Base-by-base conservation (phyloP, 2,888 invertebrate genomes). In the Clanis bilineata region DNA sequence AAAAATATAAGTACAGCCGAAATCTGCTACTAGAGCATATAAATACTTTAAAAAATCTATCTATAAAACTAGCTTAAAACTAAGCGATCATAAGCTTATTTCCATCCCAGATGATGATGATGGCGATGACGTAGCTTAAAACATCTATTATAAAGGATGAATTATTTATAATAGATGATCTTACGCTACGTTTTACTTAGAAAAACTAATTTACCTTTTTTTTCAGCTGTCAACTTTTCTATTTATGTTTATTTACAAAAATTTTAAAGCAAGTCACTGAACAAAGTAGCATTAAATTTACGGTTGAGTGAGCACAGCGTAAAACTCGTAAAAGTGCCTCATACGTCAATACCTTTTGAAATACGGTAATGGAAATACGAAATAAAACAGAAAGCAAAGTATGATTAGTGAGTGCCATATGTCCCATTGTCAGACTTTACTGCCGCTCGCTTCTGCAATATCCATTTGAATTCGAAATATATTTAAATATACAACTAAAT, bases 301-400 rank as follows among this genome's bases (percentile, higher is more conserved):
- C 77, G 80, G 74, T 76, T 73, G 76, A 81, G 77, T 80, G 80
- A 81, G 79, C 77, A 78, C 77, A 77, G 76, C 78, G 85, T 83
- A 80, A 85, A 86, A 88, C 86, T 88, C 90, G 82, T 91, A 91
- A 91, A 91, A 90, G 88, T 88, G 89, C 86, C 90, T 82, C 90
- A 86, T 90, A 87, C 87, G 90, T 91, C 91, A 91, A 91, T 92
- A 91, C 88, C 83, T 90, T 90, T 88, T 90, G 91, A 90, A 91
- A 90, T 91, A 91, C 86, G 88, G 85, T 91, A 92, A 92, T 91
- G 91, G 91, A 92, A 91, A 92, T 90, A 85, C 85, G 90, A 88
- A 90, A 90, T 92, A 92, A 91, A 91, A 91, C 89, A 89, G 89
- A 90, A 91, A 90, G 90, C 90, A 92, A 88, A 90, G 89, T 90